These are phyloP conservation scores for Cetoscarus ocellatus DNA, from an alignment of 2,797 vertebrate genomes.

Conservation along the genomic window DNA sequence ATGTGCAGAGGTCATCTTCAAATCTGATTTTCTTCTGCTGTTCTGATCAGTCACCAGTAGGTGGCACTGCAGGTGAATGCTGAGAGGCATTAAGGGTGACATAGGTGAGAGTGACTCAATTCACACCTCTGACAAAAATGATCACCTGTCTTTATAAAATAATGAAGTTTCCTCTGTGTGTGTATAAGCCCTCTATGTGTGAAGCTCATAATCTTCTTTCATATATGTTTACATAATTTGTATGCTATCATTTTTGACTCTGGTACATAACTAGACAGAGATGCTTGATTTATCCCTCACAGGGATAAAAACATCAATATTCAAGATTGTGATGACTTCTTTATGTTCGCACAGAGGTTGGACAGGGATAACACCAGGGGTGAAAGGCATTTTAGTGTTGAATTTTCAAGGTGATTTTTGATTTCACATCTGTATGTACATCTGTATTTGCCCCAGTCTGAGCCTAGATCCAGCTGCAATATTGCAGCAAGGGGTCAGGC, in stretches of 20 bases:
- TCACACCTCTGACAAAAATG: background rate
- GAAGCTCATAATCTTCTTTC: background rate
- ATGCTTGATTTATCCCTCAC: too few relatives aligned
- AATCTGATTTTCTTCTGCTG: slow-evolving; percentile 1
- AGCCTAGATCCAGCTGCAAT: too few relatives aligned
- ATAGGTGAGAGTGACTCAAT: background rate
- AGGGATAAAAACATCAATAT: too few relatives aligned
- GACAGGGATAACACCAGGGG: too few relatives aligned
- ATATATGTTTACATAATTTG: background rate
- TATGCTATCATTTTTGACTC: background rate
- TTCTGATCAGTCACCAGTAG: slow-evolving; percentile 68
- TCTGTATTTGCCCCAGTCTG: too few relatives aligned
- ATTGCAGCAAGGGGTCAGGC: too few relatives aligned
- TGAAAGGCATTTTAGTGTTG: too few relatives aligned
- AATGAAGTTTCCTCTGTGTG: background rate
- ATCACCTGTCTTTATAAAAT: background rate
- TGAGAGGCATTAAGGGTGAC: background rate
- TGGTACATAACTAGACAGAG: too few relatives aligned
- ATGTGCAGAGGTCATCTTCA: background rate
- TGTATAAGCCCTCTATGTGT: background rate
- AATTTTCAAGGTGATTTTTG: too few relatives aligned
- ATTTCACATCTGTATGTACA: too few relatives aligned
- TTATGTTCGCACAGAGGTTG: too few relatives aligned
- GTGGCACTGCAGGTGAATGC: slow-evolving; percentile 69
- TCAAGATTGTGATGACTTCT: too few relatives aligned